Percentiles rank a stretch among this genome's conserved stretches.
phyloP scores from a whole-genome alignment of 64 coral and sea anemone genomes.

The Actinia equina region DNA sequence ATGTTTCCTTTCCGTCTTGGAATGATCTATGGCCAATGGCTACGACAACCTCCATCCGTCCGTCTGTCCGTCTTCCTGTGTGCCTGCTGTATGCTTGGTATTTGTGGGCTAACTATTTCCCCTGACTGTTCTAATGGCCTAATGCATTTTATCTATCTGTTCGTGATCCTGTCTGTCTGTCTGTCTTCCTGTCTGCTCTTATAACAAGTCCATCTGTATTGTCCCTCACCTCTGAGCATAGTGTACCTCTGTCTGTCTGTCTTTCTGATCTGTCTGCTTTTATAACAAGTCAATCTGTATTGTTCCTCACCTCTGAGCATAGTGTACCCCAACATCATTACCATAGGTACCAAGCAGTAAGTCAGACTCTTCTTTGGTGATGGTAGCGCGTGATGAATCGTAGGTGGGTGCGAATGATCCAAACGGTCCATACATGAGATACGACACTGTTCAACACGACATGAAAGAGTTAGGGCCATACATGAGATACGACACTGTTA shows the following conservation, averaged over 20 bases:
- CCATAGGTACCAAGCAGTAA: slow-evolving; percentile 93
- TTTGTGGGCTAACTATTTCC: too few relatives aligned
- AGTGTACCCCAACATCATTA: slow-evolving; percentile 87
- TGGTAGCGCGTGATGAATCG: slow-evolving; percentile 94
- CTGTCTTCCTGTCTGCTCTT: not conserved
- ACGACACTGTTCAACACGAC: slow-evolving; percentile 69
- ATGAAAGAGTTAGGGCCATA: too few relatives aligned
- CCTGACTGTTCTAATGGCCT: too few relatives aligned
- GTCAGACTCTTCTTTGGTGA: slow-evolving; percentile 95
- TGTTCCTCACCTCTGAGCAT: slow-evolving; percentile 76
- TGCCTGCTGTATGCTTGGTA: too few relatives aligned
- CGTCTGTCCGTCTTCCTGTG: too few relatives aligned
- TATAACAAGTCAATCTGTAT: not conserved
- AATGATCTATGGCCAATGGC: too few relatives aligned
- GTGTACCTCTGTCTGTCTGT: slow-evolving; percentile 37
- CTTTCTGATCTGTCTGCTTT: not conserved
- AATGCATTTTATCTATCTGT: too few relatives aligned
- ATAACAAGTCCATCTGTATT: not conserved
- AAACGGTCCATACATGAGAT: slow-evolving; percentile 94
- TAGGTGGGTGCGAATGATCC: slow-evolving; percentile 91
- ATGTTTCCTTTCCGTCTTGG: too few relatives aligned
- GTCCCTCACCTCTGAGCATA: slow-evolving; percentile 83
- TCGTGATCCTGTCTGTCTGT: too few relatives aligned
- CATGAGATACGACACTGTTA: not conserved
- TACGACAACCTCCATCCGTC: too few relatives aligned